A percentile compares a stretch with the other conserved stretches of the same genome.
Evolutionary conservation across 2,113 vertebrate species (phyloP).

Genomic region (Pelusios castaneus): DNA sequence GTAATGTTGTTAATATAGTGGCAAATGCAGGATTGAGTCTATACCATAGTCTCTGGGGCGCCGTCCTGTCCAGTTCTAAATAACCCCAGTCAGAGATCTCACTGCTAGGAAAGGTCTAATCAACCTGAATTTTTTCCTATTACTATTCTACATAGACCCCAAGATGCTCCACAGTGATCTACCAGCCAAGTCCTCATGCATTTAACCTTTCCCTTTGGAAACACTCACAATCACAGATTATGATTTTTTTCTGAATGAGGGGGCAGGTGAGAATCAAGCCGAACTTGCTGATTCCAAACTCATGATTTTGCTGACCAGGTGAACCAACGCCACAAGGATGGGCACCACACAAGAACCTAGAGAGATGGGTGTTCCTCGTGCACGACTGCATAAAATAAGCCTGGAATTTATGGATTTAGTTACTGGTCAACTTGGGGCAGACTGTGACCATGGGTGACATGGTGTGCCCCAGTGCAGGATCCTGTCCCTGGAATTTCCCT

Average conservation of each 20-base stretch:
- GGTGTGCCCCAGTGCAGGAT: too few species aligned
- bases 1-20: neutral
- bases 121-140: neutral
- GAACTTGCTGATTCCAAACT: neutral
- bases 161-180: neutral
- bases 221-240: neutral
- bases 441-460: neutral
- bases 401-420: neutral
- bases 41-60: neutral
- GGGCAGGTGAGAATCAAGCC: neutral
- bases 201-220: neutral
- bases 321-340: neutral
- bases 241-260: neutral
- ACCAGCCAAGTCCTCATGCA: neutral
- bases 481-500: too few species aligned
- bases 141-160: neutral
- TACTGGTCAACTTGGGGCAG: neutral
- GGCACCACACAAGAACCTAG: neutral
- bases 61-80: neutral
- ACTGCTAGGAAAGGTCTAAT: neutral
- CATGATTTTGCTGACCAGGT: neutral
- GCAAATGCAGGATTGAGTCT: neutral
- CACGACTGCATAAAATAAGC: neutral
- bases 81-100: neutral
- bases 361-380: neutral